Percentiles rank a stretch among this genome's conserved stretches.
phyloP scores from a whole-genome alignment of 2,888 invertebrate species.

The Heliconius aoede region DNA sequence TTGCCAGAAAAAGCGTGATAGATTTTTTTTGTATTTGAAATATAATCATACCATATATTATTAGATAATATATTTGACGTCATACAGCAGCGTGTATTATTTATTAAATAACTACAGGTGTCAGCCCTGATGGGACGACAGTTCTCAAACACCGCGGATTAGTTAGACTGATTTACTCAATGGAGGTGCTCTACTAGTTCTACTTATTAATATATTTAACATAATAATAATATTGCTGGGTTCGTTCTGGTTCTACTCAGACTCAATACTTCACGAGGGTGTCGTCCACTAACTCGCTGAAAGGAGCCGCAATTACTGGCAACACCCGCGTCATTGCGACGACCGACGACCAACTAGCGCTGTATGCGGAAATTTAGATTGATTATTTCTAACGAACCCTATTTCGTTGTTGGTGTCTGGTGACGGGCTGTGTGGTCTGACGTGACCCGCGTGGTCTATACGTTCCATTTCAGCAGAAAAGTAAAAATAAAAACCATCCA shows the following conservation, averaged over 20 bases:
- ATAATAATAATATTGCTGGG: too few species aligned
- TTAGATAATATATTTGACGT: background rate
- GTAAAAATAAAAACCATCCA: too few species aligned
- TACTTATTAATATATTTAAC: background rate
- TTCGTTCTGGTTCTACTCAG: too few species aligned
- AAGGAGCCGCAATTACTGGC: conserved; percentile 34
- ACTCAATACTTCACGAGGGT: conserved; percentile 16
- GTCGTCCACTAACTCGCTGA: conserved; percentile 26
- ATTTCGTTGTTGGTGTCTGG: too few species aligned
- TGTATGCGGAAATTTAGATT: conserved; percentile 19
- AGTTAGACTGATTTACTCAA: conserved; percentile 44
- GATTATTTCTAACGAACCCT: background rate
- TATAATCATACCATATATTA: too few species aligned
- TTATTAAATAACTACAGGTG: too few species aligned
- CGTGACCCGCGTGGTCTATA: background rate
- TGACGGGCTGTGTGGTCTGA: conserved; percentile 6
- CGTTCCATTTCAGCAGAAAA: too few species aligned
- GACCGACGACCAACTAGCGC: background rate
- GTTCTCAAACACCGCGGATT: conserved; percentile 28
- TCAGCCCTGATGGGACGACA: too few species aligned
- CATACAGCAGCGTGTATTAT: background rate
- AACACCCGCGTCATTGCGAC: background rate
- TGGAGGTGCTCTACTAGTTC: conserved; percentile 19
- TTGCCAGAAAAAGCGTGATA: too few species aligned
- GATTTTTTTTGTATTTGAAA: too few species aligned